Evolutionary conservation across 2,888 invertebrate species (phyloP).

Genomic region (Drosophila anomalipes): DNA sequence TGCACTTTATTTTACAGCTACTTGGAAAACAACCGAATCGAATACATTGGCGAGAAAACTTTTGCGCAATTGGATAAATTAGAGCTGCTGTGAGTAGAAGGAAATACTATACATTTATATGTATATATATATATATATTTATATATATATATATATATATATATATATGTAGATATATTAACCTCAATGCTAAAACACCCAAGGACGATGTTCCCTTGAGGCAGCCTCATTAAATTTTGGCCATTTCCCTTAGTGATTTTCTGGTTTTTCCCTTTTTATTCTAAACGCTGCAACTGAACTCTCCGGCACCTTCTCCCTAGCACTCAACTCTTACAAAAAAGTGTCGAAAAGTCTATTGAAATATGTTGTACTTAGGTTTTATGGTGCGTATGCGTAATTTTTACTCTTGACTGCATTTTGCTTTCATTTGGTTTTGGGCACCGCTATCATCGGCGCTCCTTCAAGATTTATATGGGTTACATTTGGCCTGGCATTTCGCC

Average conservation of each 20-base stretch:
- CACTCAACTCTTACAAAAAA: conserved; percentile 35
- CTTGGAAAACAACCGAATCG: conserved; percentile 86
- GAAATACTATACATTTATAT: conserved; percentile 5
- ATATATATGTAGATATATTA: conserved; percentile 1
- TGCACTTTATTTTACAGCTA: conserved; percentile 81
- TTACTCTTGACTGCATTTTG: conserved; percentile 77
- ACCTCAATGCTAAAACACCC: neutral
- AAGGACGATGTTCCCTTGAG: conserved; percentile 13
- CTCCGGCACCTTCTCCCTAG: neutral
- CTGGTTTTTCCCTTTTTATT: conserved; percentile 25
- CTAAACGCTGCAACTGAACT: conserved; percentile 21
- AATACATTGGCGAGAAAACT: conserved; percentile 85
- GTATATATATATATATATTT: neutral
- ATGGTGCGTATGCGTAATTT: conserved; percentile 80
- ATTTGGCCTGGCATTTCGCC: conserved; percentile 31
- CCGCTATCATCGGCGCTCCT: conserved; percentile 50
- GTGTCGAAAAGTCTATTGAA: conserved; percentile 79
- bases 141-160: neutral
- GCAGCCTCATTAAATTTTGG: conserved; percentile 32
- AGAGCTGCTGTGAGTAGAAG: conserved; percentile 86
- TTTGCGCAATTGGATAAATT: conserved; percentile 85
- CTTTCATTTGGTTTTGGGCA: conserved; percentile 64
- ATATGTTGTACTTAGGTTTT: conserved; percentile 80
- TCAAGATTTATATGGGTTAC: conserved; percentile 70
- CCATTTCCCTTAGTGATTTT: conserved; percentile 43